These are phyloP conservation scores for Toxostoma redivivum DNA, from an alignment of 2,113 vertebrate species.

Conservation along the genomic window DNA sequence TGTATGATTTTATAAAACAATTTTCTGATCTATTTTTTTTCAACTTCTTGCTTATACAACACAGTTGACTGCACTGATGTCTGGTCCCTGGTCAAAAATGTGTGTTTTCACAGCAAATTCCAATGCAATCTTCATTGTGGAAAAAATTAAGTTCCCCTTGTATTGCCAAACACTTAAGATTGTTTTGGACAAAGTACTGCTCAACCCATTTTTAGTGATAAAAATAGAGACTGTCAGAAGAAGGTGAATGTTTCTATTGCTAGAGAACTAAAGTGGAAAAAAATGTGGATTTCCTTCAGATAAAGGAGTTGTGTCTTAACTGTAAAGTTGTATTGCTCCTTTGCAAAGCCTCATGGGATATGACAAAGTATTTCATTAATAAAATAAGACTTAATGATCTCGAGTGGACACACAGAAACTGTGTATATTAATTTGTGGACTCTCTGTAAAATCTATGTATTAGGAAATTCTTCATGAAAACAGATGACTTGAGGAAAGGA, in stretches of 20 bases:
- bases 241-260: constrained; percentile 12
- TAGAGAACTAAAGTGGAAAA: neutral
- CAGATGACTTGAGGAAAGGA: constrained; percentile 5
- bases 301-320: neutral
- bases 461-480: constrained; percentile 9
- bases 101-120: constrained; percentile 53
- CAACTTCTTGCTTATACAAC: constrained; percentile 13
- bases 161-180: constrained; percentile 66
- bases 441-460: neutral
- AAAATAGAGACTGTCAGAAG: constrained; percentile 34
- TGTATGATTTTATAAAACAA: neutral
- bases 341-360: neutral
- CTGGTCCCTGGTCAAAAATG: constrained; percentile 28
- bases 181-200: constrained; percentile 59
- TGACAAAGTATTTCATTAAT: neutral
- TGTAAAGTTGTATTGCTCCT: neutral
- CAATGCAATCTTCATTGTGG: constrained; percentile 57
- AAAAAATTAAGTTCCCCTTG: constrained; percentile 59
- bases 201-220: constrained; percentile 55
- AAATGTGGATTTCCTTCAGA: neutral
- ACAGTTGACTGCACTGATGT: neutral
- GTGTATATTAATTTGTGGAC: neutral
- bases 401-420: neutral
- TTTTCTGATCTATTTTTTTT: constrained; percentile 5
- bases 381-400: neutral